Conservation (phyloP, 2,113 vertebrate genomes). For the Chaetodon auriga region DNA sequence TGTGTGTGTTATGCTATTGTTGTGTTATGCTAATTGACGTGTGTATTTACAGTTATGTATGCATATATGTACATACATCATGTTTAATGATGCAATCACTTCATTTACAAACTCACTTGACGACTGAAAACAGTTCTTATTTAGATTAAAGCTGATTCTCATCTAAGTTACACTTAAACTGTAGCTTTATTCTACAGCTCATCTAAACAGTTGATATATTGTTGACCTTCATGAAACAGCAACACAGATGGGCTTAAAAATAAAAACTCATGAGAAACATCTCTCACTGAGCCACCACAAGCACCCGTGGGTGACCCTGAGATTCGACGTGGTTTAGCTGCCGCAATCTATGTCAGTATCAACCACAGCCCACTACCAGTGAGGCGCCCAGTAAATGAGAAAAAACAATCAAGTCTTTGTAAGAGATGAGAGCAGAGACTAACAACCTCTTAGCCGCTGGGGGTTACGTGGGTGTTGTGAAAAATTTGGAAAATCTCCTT, state of each 20-base stretch:
- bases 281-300: conserved; percentile 25
- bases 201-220: not conserved
- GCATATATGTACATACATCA: not conserved
- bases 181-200: not conserved
- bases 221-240: conserved; percentile 29
- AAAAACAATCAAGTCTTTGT: conserved; percentile 73
- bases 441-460: conserved; percentile 49
- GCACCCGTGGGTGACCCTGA: conserved; percentile 43
- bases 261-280: conserved; percentile 55
- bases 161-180: too few relatives aligned
- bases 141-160: not conserved
- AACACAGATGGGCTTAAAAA: conserved; percentile 46
- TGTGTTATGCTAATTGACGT: too few relatives aligned
- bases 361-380: conserved; percentile 38
- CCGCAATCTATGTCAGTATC: conserved; percentile 3
- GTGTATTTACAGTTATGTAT: too few relatives aligned
- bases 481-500: conserved; percentile 81
- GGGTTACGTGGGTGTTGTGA: conserved; percentile 76
- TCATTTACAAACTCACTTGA: not conserved
- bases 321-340: conserved; percentile 38
- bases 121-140: not conserved
- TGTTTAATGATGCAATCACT: not conserved
- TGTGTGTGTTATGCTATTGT: too few relatives aligned
- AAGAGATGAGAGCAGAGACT: conserved; percentile 32
- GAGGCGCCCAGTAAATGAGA: conserved; percentile 19